phyloP scores from a whole-genome alignment of 35 echinoderm and acorn worm genomes.

The Lytechinus pictus region DNA sequence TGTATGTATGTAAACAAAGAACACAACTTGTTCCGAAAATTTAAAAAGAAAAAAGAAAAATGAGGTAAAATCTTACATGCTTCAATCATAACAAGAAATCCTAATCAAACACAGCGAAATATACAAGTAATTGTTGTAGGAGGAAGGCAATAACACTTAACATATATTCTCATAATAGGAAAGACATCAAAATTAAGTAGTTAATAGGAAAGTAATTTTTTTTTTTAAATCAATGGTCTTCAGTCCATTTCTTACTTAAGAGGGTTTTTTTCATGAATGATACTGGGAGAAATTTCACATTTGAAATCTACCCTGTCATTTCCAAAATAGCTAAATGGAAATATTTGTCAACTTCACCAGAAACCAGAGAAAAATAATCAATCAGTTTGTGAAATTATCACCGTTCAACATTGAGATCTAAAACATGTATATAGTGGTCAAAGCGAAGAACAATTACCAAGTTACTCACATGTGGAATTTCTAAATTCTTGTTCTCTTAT shows the following conservation, averaged over 20 bases:
- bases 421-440: too few relatives aligned
- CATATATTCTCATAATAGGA: not conserved
- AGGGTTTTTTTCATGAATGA: not conserved
- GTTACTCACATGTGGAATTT: not conserved
- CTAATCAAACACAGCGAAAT: not conserved
- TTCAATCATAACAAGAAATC: not conserved
- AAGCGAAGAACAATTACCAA: too few relatives aligned
- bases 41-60: not conserved
- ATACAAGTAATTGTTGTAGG: not conserved
- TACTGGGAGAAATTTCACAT: not conserved
- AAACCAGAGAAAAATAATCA: not conserved
- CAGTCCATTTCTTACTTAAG: not conserved
- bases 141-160: not conserved
- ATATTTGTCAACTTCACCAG: not conserved
- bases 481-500: not conserved
- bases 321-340: not conserved
- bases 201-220: not conserved
- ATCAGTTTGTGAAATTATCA: not conserved
- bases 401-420: not conserved
- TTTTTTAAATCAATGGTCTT: not conserved
- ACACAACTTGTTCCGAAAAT: not conserved
- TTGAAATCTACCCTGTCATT: not conserved
- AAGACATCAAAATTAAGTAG: not conserved
- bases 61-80: conserved; percentile 1
- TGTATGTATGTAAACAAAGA: not conserved